Conservation (phyloP, 1,140 invertebrate species). For the Pollicipes pollicipes region DNA sequence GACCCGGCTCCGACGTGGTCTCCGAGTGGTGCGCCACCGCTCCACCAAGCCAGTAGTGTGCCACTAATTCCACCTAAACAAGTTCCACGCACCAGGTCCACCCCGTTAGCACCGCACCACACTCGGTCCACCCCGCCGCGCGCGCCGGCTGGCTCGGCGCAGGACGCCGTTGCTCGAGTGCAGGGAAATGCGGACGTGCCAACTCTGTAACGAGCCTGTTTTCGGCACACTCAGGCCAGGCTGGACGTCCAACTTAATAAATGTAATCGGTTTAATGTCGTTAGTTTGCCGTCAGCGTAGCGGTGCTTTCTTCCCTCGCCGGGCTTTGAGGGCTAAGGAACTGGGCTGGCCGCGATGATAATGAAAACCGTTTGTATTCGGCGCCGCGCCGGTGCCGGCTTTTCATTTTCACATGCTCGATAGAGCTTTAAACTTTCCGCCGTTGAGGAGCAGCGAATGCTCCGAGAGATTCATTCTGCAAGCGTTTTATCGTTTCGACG, state of each 20-base stretch:
- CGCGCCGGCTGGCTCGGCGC: too few relatives aligned
- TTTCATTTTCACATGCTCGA: conserved; percentile 2
- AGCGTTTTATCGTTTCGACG: background rate
- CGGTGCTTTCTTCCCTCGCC: background rate
- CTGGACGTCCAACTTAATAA: background rate
- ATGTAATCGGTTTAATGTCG: background rate
- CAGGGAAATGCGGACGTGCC: too few relatives aligned
- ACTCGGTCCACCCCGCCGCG: too few relatives aligned
- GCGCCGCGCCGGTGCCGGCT: background rate
- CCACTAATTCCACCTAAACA: too few relatives aligned
- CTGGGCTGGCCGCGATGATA: background rate
- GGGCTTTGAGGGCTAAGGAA: background rate
- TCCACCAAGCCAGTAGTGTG: too few relatives aligned
- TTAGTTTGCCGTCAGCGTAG: background rate
- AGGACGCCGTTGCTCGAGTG: too few relatives aligned
- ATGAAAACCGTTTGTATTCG: background rate
- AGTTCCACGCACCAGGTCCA: too few relatives aligned
- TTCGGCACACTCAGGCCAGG: background rate
- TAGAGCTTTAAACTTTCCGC: background rate
- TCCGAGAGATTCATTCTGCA: background rate
- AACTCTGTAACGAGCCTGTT: background rate
- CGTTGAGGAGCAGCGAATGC: background rate
- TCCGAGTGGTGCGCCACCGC: too few relatives aligned
- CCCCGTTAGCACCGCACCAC: too few relatives aligned
- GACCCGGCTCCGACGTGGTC: too few relatives aligned